Base-by-base conservation (phyloP, 2,888 invertebrate genomes). In the Onthophagus sagittarius region DNA sequence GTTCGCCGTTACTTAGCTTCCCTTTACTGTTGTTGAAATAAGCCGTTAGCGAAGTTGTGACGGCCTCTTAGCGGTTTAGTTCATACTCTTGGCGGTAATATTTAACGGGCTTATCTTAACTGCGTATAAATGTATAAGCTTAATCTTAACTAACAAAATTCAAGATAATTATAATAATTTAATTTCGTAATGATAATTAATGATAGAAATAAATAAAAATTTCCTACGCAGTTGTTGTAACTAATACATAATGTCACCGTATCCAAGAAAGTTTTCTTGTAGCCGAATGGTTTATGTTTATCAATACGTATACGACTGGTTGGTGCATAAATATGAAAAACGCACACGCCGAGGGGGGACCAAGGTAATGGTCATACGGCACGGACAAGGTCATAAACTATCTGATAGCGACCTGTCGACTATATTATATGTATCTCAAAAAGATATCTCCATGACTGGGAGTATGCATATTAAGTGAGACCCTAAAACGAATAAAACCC, bases 401-500 rank as follows among this genome's bases (percentile, higher is more conserved):
- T 76, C 75, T 74, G 77, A 77, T 77, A 76, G 75, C 75, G 76
- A 77, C 77, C 76, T 78, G 79, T 79, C 79, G 77, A 77, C 73
- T 77, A 75, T 74, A 78, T 79, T 77, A 78, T 78, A 77, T 76
- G 74, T 74, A 77, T 75, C 76, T 76, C 33, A 62, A 75, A 53
- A 76, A 78, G 76, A 77, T 77, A 75, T 74, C 77, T 75, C 76
- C 74, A 71, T 75, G 75, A 75, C 74, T 77, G 72, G 73, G 76
- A 77, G 77, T 77, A 76, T 79, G 78, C 77, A 79, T 79, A 79
- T 79, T 79, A 79, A 77, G 75, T 72, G 70, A 39, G 70, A 33
- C 74, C 62, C 74, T 69, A 77, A 76, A 77, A 74, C 76, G 75
- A 76, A 75, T 75, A 71, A 75, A 75, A 74, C 69, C 69, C 70